Percentiles rank a stretch among this genome's conserved stretches.
phyloP scores from a whole-genome alignment of 2,113 vertebrate genomes.

The Plectropomus leopardus region DNA sequence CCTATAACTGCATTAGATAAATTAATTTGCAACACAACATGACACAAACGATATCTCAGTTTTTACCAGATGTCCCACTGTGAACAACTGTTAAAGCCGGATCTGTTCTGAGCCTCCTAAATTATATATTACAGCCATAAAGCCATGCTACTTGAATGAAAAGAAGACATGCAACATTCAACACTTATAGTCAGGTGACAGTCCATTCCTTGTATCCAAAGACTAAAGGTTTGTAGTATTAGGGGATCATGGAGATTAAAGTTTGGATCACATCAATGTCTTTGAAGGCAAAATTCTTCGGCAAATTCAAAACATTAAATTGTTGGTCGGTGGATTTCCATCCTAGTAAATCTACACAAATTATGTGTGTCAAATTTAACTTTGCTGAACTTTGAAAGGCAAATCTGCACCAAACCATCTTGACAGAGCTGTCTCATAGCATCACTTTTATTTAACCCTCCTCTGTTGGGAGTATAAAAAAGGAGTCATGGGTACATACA shows the following conservation, averaged over 20 bases:
- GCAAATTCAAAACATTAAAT: not conserved
- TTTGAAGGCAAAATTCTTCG: not conserved
- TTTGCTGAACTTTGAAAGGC: not conserved
- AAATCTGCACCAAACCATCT: not conserved
- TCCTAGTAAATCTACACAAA: no score
- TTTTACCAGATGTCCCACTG: no score
- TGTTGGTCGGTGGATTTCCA: not conserved
- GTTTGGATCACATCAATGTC: not conserved
- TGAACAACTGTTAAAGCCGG: no score
- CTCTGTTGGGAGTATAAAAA: no score
- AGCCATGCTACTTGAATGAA: not conserved
- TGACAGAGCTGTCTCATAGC: no score
- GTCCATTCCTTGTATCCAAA: no score
- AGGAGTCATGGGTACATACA: not conserved
- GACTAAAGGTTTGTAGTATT: not conserved
- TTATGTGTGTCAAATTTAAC: not conserved
- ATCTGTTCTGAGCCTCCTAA: not conserved
- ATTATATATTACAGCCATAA: not conserved
- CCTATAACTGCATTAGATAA: no score
- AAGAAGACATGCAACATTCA: not conserved
- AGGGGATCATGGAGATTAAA: not conserved
- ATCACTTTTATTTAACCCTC: no score
- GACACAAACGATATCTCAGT: no score
- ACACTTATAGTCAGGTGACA: not conserved
- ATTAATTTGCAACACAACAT: no score